Evolutionary conservation across 2,888 invertebrate genomes (phyloP), one percentile per base, ranked within the genome.

Genomic region (Lasiommata megera): DNA sequence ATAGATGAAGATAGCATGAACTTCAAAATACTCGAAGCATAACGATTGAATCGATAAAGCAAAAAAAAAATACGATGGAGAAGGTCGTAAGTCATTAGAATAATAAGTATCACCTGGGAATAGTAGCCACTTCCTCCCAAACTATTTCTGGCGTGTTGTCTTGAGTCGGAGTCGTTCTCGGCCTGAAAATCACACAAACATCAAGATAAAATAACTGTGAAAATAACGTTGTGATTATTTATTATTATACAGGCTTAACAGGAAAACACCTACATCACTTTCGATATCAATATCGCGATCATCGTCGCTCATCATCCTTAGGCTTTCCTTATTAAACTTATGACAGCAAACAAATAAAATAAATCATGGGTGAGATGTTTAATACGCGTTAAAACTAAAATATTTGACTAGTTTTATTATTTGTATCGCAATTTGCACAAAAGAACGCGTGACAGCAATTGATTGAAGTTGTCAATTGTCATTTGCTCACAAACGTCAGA

Each of bases 261-360:
- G 56, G 62, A 66, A 65, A 67, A 77, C 73, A 94, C 96, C 94
- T 93, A 97, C 97, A 92, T 97, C 97, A 92, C 97, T 98, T 92
- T 97, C 97, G 77, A 97, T 96, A 87, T 98, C 98, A 84, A 97
- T 96, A 87, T 98, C 97, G 76, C 96, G 93, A 86, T 98, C 98
- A 88, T 98, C 98, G 90, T 98, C 98, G 87, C 97, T 97, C 97
- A 98, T 97, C 85, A 86, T 89, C 61, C 61, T 63, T 36, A 48
- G 34, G 34, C 17, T 40, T 37, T 52, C 34, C 18, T 38, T 12
- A 3, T 56, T 46, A 40, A n/a, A 53, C 54, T 59, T 46, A 51
- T 29, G 41, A 51, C 38, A 62, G 56, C 14, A 58, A 57, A 46
- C 36, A 46, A 57, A 48, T 29, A 38, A 59, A 60, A 31, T 43